Base-by-base conservation (phyloP, 2,888 invertebrate genomes). In the Halocaridina rubra region DNA sequence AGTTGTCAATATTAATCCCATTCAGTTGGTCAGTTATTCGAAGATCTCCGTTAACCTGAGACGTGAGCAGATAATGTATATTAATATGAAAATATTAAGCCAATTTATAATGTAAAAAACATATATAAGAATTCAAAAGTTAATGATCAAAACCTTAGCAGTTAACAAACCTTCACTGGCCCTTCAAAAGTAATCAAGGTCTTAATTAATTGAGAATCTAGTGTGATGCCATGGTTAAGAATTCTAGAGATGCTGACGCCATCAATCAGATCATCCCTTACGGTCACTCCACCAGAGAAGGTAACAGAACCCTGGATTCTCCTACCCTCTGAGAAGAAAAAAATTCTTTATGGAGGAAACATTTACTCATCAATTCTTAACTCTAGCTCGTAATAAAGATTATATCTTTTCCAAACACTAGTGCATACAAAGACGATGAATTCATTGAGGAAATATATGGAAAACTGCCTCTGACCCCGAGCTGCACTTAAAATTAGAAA, bases 21-120 rank as follows among this genome's bases (percentile, higher is more conserved):
- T 79, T 71, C 22, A 79, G 33, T n/a, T 53, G 27, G 10, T 7
- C 8, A 1, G 53, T 53, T 0, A 79, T 22, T 3, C 10, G 39
- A n/a, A 53, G 29, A 32, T 79, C 79, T 10, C 79, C 79, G 7
- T 67, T 30, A 30, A 79, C 27, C 79, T 79, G 69, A 1, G 30
- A 53, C n/a, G n/a, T n/a, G n/a, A n/a, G n/a, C n/a, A n/a, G n/a
- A n/a, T n/a, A n/a, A n/a, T n/a, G n/a, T n/a, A n/a, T n/a, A n/a
- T n/a, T n/a, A n/a, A n/a, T n/a, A n/a, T n/a, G n/a, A n/a, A n/a
- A n/a, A n/a, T n/a, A n/a, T n/a, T n/a, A n/a, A n/a, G n/a, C n/a
- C n/a, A n/a, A n/a, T n/a, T n/a, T n/a, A n/a, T n/a, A n/a, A n/a
- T n/a, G n/a, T n/a, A n/a, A n/a, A n/a, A n/a, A n/a, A n/a, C n/a